phyloP scores from a whole-genome alignment of 2,888 invertebrate species.

The Tromatobia lineatoria region DNA sequence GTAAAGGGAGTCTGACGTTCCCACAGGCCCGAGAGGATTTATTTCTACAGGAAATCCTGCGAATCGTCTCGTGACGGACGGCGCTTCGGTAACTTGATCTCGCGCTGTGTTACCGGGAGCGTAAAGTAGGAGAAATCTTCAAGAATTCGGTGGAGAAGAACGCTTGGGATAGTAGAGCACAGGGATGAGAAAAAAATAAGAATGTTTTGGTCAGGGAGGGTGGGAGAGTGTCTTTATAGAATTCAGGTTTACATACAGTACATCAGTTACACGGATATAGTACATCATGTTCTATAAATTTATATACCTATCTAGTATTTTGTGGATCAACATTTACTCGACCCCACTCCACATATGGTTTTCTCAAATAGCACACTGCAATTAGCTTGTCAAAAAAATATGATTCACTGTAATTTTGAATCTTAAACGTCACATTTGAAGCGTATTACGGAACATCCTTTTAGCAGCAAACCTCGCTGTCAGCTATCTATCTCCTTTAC shows the following conservation, averaged over 20 bases:
- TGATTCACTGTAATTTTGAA: not conserved
- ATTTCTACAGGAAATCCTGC: constrained; percentile 43
- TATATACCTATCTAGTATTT: not conserved
- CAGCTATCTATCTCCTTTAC: not conserved
- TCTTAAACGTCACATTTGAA: not conserved
- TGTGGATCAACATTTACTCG: not conserved
- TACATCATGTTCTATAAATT: not conserved
- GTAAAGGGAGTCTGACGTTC: constrained; percentile 29
- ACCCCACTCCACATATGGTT: too few relatives aligned
- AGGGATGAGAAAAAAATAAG: constrained; percentile 8
- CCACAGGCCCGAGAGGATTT: constrained; percentile 42
- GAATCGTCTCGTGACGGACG: constrained; percentile 48
- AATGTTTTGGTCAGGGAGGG: constrained; percentile 1
- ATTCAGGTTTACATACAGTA: not conserved
- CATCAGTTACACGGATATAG: constrained; percentile 5
- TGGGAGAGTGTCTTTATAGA: not conserved
- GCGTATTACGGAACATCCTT: not conserved
- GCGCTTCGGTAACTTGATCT: constrained; percentile 48
- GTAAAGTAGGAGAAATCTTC: constrained; percentile 1
- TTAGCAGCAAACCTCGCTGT: not conserved
- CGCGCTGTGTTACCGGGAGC: not conserved
- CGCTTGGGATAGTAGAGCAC: not conserved
- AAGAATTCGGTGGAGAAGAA: constrained; percentile 3
- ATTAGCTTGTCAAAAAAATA: not conserved
- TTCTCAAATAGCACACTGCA: not conserved